Evolutionary conservation across 2,888 invertebrate genomes (phyloP), one percentile per base, ranked within the genome.

Genomic region (Leucophora obtusa): DNA sequence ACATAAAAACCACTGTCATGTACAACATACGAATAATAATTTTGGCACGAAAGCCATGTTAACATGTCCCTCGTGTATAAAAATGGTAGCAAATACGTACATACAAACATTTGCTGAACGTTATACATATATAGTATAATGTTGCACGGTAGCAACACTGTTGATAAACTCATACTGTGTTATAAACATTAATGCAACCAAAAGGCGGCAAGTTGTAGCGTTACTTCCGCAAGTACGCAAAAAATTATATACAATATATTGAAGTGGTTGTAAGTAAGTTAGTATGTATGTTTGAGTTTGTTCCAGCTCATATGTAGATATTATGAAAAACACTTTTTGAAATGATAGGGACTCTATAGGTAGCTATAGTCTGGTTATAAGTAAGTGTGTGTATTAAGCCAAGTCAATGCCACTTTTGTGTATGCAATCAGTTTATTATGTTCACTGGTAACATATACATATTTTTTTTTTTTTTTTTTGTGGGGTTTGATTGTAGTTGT

Each of bases 31-130:
- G 87, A 86, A 87, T 89, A 88, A 89, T 89, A 88, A 88, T 88
- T 89, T 87, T 87, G 87, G 88, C 88, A 89, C 86, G 88, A 87
- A 85, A 86, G 87, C 87, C 89, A 86, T 89, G 89, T 88, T 88
- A 89, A 88, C 89, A 88, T 88, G 87, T 88, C 89, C 87, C 89
- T 85, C 85, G 86, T 85, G 83, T 84, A 84, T 83, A 69, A 73
- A 75, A 59, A 73, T 69, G 50, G 65, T 35, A 54, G 53, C 43
- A 71, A 77, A 62, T 17, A 9, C n/a, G 24, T 33, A 59, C 43
- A 68, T 14, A 71, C 21, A 2, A 2, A 68, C 2, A 74, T 14
- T 47, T 2, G 62, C 21, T 18, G n/a, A 15, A 18, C 24, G 21
- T 11, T 51, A 53, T 35, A 17, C 18, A 35, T n/a, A n/a, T n/a